A percentile compares a stretch with the other conserved stretches of the same genome.
phyloP scores from a whole-genome alignment of 2,888 invertebrate genomes.

The Trachelus stipa region DNA sequence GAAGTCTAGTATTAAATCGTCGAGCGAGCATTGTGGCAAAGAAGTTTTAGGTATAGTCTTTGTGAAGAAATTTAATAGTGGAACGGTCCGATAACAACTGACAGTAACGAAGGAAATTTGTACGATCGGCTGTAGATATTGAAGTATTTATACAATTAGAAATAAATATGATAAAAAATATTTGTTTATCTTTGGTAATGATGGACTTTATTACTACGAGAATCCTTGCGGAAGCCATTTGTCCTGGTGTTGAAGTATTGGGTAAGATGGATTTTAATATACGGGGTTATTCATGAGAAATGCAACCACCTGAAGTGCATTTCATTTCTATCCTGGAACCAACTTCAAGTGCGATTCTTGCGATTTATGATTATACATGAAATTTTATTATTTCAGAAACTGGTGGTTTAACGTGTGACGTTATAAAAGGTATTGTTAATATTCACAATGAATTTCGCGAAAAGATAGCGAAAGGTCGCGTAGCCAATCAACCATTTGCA shows the following conservation, averaged over 20 bases:
- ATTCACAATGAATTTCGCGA: slow-evolving; percentile 68
- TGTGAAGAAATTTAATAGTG: no score
- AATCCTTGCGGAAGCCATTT: not conserved
- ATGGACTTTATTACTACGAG: not conserved
- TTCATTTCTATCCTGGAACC: not conserved
- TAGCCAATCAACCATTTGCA: slow-evolving; percentile 68
- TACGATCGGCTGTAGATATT: no score
- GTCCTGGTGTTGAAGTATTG: not conserved
- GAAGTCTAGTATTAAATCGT: not conserved
- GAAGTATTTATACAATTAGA: not conserved
- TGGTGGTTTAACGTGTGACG: slow-evolving; percentile 23
- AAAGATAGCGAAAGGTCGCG: slow-evolving; percentile 68
- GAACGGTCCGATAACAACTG: no score
- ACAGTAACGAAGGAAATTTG: no score
- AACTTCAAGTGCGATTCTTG: not conserved
- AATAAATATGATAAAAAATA: not conserved
- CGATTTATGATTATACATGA: not conserved
- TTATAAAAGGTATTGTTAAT: slow-evolving; percentile 27
- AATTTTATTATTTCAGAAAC: slow-evolving; percentile 20
- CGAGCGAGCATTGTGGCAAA: not conserved
- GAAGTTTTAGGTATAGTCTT: not conserved
- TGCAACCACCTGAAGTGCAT: no score
- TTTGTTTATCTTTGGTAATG: not conserved
- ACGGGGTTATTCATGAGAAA: not conserved
- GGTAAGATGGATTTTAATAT: not conserved